phyloP scores from a whole-genome alignment of 2,113 vertebrate genomes.

The Myodes glareolus region DNA sequence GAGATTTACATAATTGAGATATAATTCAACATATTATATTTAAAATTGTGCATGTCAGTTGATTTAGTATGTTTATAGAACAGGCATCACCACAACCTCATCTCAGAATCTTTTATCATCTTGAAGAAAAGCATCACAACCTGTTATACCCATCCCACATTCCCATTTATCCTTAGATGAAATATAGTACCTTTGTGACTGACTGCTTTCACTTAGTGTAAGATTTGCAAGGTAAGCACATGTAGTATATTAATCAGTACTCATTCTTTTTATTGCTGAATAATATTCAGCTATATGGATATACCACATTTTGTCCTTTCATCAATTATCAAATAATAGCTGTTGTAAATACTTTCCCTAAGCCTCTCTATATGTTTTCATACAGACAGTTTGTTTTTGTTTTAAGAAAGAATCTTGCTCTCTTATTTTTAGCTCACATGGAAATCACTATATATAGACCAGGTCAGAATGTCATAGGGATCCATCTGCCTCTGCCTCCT shows the following conservation, averaged over 20 bases:
- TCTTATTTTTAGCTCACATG: neutral
- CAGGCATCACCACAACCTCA: neutral
- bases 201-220: neutral
- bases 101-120: constrained; percentile 42
- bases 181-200: constrained; percentile 30
- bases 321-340: neutral
- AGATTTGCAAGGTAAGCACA: constrained; percentile 16
- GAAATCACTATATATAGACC: neutral
- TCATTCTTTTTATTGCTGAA: neutral
- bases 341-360: neutral
- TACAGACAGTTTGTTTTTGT: neutral
- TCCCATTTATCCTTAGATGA: neutral
- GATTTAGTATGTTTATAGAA: constrained; percentile 24
- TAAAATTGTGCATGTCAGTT: neutral
- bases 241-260: neutral
- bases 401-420: neutral
- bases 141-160: neutral
- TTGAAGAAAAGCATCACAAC: neutral
- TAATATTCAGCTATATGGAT: neutral
- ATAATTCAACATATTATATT: constrained; percentile 47
- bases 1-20: constrained; percentile 38
- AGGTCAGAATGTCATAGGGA: neutral
- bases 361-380: neutral
- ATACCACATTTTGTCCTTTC: neutral
- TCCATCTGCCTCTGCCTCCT: neutral